A percentile compares a stretch with the other conserved stretches of the same genome.
These are phyloP conservation scores for Bufo gargarizans DNA, from an alignment of 2,113 vertebrate species.

Conservation along the genomic window DNA sequence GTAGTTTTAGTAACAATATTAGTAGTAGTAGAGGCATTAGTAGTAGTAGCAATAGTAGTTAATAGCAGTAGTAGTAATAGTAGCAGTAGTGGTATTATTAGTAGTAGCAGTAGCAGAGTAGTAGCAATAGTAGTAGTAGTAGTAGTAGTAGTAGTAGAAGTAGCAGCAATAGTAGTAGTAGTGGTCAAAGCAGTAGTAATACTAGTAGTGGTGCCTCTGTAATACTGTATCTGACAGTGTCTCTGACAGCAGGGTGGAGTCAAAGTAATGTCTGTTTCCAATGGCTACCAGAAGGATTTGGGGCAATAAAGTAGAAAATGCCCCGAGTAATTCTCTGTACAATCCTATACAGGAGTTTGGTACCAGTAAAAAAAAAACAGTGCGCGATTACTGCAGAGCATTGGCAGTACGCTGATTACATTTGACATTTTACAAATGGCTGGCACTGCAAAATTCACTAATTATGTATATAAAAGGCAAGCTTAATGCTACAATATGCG, in stretches of 20 bases:
- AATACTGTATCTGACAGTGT: too few species aligned
- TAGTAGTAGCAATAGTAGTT: too few species aligned
- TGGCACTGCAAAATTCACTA: background rate
- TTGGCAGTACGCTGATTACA: conserved; percentile 24
- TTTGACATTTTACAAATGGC: conserved; percentile 29
- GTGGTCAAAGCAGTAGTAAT: too few species aligned
- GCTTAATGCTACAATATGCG: conserved; percentile 8
- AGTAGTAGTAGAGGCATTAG: too few species aligned
- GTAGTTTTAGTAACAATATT: too few species aligned
- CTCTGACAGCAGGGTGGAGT: background rate
- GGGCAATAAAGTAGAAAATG: background rate
- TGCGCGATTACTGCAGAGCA: background rate
- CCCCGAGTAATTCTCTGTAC: background rate
- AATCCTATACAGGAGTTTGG: background rate
- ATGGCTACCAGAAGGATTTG: background rate
- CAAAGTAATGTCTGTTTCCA: background rate
- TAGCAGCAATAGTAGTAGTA: too few species aligned
- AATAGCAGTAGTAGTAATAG: too few species aligned
- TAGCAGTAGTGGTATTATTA: too few species aligned
- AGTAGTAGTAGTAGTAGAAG: too few species aligned
- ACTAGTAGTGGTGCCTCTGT: too few species aligned
- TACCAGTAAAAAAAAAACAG: background rate
- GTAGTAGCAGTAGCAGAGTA: too few species aligned
- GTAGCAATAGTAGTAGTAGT: too few species aligned
- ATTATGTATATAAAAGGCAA: conserved; percentile 1